Evolutionary conservation across 2,113 vertebrate species (phyloP).

Genomic region (Misgurnus mizolepis): DNA sequence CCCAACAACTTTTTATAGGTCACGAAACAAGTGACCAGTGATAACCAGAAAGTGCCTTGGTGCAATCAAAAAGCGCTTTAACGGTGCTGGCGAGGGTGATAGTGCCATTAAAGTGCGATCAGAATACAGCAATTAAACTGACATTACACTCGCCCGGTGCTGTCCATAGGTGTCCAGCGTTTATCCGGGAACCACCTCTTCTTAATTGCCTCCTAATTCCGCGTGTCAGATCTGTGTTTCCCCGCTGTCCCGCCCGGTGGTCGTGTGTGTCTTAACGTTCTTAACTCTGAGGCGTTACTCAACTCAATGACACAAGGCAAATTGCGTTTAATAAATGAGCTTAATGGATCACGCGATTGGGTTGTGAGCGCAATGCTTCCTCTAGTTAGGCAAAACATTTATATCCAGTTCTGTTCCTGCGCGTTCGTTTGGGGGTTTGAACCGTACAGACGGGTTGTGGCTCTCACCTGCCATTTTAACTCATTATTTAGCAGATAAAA

Average conservation of each 20-base stretch:
- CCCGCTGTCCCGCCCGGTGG: constrained; percentile 68
- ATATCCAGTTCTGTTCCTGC: constrained; percentile 75
- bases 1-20: background rate
- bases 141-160: constrained; percentile 40
- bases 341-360: constrained; percentile 93
- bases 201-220: constrained; percentile 74
- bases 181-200: constrained; percentile 64
- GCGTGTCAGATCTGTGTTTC: constrained; percentile 67
- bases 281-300: constrained; percentile 82
- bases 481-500: constrained; percentile 25
- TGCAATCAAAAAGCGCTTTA: background rate
- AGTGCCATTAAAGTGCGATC: constrained; percentile 41
- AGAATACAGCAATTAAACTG: constrained; percentile 51
- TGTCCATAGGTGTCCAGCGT: constrained; percentile 51
- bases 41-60: background rate
- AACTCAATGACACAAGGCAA: constrained; percentile 89
- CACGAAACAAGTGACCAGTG: background rate
- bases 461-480: constrained; percentile 20
- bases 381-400: constrained; percentile 91
- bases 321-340: constrained; percentile 95
- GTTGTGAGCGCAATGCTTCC: constrained; percentile 87
- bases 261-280: constrained; percentile 67
- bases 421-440: constrained; percentile 5
- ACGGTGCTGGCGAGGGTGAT: constrained; percentile 31
- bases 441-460: background rate